Evolutionary conservation across 2,113 vertebrate genomes (phyloP), one percentile per base, ranked within the genome.

Genomic region (Aramus guarauna): DNA sequence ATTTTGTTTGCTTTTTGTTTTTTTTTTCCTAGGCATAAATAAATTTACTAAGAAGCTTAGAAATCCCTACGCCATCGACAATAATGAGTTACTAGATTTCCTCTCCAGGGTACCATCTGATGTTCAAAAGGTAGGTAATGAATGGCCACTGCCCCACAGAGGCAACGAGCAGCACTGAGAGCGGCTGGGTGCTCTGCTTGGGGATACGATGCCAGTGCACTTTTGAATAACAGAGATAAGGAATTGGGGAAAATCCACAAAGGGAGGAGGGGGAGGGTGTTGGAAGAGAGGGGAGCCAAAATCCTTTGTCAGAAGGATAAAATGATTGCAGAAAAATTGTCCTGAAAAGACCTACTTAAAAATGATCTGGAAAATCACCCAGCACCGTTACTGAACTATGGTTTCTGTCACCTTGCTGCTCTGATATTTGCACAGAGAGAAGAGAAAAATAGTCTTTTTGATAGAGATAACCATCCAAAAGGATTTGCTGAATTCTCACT

Each of bases 11-110:
- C 75, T 4, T 94, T 82, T 96, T 66, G 90, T 1, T 96, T 97
- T 97, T 71, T 27, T 69, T 87, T 97, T 96, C 87, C 93, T 97
- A 99, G 99, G 99, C 97, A 98, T 99, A 98, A 99, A 99, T 98
- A 99, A 99, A 98, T 99, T 99, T 97, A 99, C 99, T 88, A 99
- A 99, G 99, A 99, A 98, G 98, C 98, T 99, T 92, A 98, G 99
- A 97, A 99, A 98, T 97, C 99, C 99, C 71, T 99, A 99, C 45
- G 96, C 98, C 97, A 99, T 99, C 24, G 99, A 99, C 98, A 99
- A 98, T 98, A 99, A 99, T 92, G 99, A 99, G 98, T 97, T 99
- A 58, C 98, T 99, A 94, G 98, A 99, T 98, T 99, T 99, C 98
- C 99, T 99, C 98, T 98, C 99, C 98, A 99, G 99, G 98, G 98